Evolutionary conservation across 1,140 invertebrate species (phyloP), one percentile per base, ranked within the genome.

Genomic region (Aculops lycopersici): DNA sequence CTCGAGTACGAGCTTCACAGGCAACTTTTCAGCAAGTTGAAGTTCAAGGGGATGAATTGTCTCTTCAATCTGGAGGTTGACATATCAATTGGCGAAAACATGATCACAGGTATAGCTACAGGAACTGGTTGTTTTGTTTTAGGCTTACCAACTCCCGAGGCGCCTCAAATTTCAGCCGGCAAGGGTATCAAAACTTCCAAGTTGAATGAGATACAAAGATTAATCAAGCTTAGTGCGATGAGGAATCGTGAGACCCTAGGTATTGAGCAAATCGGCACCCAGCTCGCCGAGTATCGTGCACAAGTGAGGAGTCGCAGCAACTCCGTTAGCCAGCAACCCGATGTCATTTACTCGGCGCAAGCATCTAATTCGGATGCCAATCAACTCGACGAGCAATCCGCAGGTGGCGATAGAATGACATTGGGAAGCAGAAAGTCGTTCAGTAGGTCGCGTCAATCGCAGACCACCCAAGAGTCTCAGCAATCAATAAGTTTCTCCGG

Each of bases 1-100:
- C 54, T 94, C 36, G 83, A 94, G 56, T 92, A 90, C 56, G 86
- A 94, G 54, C 58, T 94, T 19, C 80, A 94, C 54, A 70, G 77
- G 45, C 67, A 88, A 49, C 58, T 92, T 12, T 64, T 88, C 2
- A 83, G 81, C 50, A 92, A 88, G 56, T 57, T 92, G 1, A 71
- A 76, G 54, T 72, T 65, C 20, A 79, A 78, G 52, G 83, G 78
- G 14, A 81, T 86, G 76, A 88, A 86, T 59, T 70, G 73, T n/a
- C 62, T 84, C 16, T 83, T 84, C 56, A 74, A 74, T 2, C 54
- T 86, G 1, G 70, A 69, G 52, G 65, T 74, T 2, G 74, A 83
- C 52, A 67, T 90, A 18, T 70, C 74, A 1, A 68, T 92, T 38
- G 81, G 84, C 2, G 81, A 88, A 50, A 70, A 71, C 31, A 64